Evolutionary conservation across 1,140 invertebrate species (phyloP), one percentile per base, ranked within the genome.

Genomic region (Vanessa atalanta): DNA sequence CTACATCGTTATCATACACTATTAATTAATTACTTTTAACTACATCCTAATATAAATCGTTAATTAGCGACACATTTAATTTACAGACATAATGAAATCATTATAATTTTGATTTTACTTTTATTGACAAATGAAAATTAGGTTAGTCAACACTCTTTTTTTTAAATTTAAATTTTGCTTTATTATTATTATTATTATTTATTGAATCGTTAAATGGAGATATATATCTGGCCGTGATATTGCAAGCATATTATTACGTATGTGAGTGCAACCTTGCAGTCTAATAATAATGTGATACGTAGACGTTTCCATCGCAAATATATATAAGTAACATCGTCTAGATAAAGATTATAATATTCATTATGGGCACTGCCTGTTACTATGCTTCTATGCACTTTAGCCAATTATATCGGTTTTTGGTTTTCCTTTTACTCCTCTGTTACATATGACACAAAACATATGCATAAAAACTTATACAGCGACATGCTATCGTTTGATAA

Each of bases 241-340:
- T 79, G 75, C 72, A 75, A 80, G 63, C 72, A 67, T 65, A 57
- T 51, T 63, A 71, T 72, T 76, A 76, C 64, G 65, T 76, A 65
- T 76, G 65, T 51, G 37, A 85, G 78, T 83, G 83, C 84, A 87
- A 92, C 91, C 91, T 93, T 93, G 91, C 79, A 81, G 80, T 86
- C 90, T 93, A 93, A 90, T 91, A 91, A 92, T 93, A 93, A 85
- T 84, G 83, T 84, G 83, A 89, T 88, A 89, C 85, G 87, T 88
- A 85, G 80, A 86, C 86, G 80, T 86, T 85, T 83, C 78, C 80
- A 85, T 81, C 88, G 79, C 76, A 85, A 88, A 84, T 88, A 87
- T 81, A 84, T 76, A 73, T 83, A 81, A 72, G 66, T 75, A 80
- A 84, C 79, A 88, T 83, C 73, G 50, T 70, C 71, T 74, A 20